These are phyloP conservation scores for Eutolmus rufibarbis DNA, from an alignment of 2,888 invertebrate species.

Conservation along the genomic window DNA sequence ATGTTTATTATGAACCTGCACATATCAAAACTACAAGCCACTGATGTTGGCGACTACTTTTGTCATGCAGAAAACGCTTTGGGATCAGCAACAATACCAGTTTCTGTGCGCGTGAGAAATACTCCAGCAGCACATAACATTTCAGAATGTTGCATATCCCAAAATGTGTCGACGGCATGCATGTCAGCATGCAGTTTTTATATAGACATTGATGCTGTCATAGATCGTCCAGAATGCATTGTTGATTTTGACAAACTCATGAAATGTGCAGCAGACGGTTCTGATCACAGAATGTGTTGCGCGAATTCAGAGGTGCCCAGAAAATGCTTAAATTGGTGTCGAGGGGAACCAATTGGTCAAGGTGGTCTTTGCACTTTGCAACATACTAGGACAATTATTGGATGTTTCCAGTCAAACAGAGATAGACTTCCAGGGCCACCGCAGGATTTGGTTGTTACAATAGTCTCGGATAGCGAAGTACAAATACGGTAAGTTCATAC, in stretches of 20 bases:
- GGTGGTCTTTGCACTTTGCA: conserved; percentile 74
- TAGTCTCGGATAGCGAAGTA: conserved; percentile 68
- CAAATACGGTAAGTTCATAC: conserved; percentile 62
- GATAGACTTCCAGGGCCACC: conserved; percentile 84
- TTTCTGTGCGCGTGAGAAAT: conserved; percentile 75
- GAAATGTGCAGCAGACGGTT: conserved; percentile 83
- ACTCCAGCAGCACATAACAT: conserved; percentile 73
- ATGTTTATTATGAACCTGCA: conserved; percentile 78
- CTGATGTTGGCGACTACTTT: conserved; percentile 81
- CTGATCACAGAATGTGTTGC: conserved; percentile 85
- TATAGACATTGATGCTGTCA: conserved; percentile 82
- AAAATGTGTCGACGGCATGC: conserved; percentile 80
- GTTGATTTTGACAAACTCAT: conserved; percentile 84
- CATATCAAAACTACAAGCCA: conserved; percentile 74
- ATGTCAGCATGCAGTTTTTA: conserved; percentile 86
- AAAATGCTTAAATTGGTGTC: conserved; percentile 83
- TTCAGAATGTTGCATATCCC: conserved; percentile 80
- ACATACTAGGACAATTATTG: conserved; percentile 77
- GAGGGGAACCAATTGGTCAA: conserved; percentile 74
- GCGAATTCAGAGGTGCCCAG: conserved; percentile 80
- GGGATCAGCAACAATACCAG: conserved; percentile 75
- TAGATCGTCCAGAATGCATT: conserved; percentile 81
- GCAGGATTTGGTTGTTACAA: conserved; percentile 68
- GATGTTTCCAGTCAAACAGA: conserved; percentile 82
- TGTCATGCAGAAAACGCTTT: conserved; percentile 87